Evolutionary conservation across 2,888 invertebrate species (phyloP).

Genomic region (Synergus umbraculus): DNA sequence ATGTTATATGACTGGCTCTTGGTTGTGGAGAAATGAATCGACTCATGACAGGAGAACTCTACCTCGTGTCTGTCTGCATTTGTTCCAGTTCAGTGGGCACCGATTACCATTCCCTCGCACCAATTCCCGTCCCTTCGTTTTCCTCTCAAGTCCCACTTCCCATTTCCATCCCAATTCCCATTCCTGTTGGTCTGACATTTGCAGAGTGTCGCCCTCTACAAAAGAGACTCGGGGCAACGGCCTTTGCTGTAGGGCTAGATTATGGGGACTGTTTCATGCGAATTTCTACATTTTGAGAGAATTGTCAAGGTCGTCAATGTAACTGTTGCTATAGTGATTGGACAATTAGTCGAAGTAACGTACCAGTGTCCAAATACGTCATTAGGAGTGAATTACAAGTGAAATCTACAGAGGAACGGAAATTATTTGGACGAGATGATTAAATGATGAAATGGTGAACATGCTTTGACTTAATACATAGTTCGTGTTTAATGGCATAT

Average conservation of each 20-base stretch:
- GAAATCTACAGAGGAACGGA: background rate
- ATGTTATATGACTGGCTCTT: conserved; percentile 27
- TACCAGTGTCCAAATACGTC: background rate
- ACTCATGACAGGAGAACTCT: conserved; percentile 51
- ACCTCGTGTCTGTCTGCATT: conserved; percentile 70
- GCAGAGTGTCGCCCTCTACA: conserved; percentile 15
- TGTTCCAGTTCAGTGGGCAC: conserved; percentile 72
- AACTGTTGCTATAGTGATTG: conserved; percentile 15
- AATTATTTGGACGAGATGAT: background rate
- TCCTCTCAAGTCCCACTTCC: conserved; percentile 54
- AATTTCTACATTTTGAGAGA: conserved; percentile 20
- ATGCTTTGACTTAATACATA: background rate
- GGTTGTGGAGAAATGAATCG: conserved; percentile 30
- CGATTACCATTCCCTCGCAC: conserved; percentile 68
- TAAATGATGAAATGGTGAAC: background rate
- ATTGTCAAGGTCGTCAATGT: conserved; percentile 32
- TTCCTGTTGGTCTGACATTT: conserved; percentile 52
- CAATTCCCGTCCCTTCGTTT: conserved; percentile 53
- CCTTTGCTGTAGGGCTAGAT: background rate
- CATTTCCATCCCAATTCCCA: conserved; percentile 61
- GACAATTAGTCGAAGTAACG: conserved; percentile 28
- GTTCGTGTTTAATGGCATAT: background rate
- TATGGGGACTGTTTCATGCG: conserved; percentile 2
- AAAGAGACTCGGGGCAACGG: background rate
- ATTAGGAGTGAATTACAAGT: background rate